Conservation (phyloP, 35 echinoderm and acorn worm species). For the Chiridota heheva region DNA sequence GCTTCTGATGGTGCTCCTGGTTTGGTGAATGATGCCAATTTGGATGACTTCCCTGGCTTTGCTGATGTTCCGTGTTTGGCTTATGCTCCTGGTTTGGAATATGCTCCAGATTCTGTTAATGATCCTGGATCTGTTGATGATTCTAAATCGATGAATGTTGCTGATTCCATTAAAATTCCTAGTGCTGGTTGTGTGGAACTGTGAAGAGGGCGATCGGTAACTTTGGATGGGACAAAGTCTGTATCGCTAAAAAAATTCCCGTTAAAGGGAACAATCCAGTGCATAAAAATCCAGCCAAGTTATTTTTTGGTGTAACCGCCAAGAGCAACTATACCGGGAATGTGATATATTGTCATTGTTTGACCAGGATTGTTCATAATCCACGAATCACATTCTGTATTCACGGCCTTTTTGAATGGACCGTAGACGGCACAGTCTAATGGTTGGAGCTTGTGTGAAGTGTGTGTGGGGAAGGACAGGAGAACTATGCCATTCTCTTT, state of each 20-base stretch:
- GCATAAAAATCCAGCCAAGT: neutral
- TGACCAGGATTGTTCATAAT: slow-evolving; percentile 13
- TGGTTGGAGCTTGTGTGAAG: slow-evolving; percentile 4
- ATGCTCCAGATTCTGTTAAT: neutral
- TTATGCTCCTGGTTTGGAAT: neutral
- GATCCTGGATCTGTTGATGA: neutral
- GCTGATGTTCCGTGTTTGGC: neutral
- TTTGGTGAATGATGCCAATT: too few species aligned
- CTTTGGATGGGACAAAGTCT: neutral
- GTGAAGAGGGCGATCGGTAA: neutral
- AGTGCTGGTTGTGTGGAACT: neutral
- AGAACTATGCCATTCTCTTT: slow-evolving; percentile 4
- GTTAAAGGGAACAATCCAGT: neutral
- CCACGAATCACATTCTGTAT: slow-evolving; percentile 1
- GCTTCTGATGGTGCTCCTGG: too few species aligned
- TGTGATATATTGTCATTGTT: neutral
- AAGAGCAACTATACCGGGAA: neutral
- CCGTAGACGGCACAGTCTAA: slow-evolving; percentile 8
- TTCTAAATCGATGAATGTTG: too few species aligned
- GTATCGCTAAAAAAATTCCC: slow-evolving; percentile 2
- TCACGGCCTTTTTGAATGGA: neutral
- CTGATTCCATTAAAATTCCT: neutral
- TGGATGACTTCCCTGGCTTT: neutral
- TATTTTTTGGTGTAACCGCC: neutral
- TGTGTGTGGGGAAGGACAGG: slow-evolving; percentile 13